phyloP scores from a whole-genome alignment of 2,888 invertebrate genomes.

The Dromius quadrimaculatus region DNA sequence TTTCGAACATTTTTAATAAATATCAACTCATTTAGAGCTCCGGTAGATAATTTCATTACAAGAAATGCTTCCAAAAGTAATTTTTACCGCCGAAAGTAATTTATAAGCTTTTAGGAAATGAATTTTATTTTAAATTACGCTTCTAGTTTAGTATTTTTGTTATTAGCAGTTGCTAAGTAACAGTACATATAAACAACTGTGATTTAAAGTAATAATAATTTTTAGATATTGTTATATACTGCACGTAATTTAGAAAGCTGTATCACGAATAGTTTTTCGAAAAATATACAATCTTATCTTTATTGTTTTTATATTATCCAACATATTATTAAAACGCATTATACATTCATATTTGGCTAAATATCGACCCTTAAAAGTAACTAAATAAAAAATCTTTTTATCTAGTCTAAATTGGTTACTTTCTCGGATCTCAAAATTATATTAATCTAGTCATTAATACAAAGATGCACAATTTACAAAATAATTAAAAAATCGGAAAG shows the following conservation, averaged over 20 bases:
- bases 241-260: slow-evolving; percentile 37
- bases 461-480: slow-evolving; percentile 4
- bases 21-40: too few species aligned
- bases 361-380: slow-evolving; percentile 18
- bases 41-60: too few species aligned
- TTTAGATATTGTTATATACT: slow-evolving; percentile 29
- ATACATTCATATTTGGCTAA: slow-evolving; percentile 38
- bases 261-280: slow-evolving; percentile 39
- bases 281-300: slow-evolving; percentile 34
- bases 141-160: slow-evolving; percentile 6
- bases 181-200: slow-evolving; percentile 41
- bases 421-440: slow-evolving; percentile 20
- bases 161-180: too few species aligned
- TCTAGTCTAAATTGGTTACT: slow-evolving; percentile 25
- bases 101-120: neutral
- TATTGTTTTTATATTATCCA: slow-evolving; percentile 34
- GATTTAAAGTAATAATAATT: slow-evolving; percentile 32
- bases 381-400: slow-evolving; percentile 11
- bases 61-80: too few species aligned
- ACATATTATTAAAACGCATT: slow-evolving; percentile 40
- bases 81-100: slow-evolving; percentile 7
- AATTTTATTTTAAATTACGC: neutral
- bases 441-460: slow-evolving; percentile 18
- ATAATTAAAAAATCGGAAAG: neutral
- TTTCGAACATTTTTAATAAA: too few species aligned